These are phyloP conservation scores for Prorops nasuta DNA, from an alignment of 1,140 invertebrate genomes.

Conservation along the genomic window DNA sequence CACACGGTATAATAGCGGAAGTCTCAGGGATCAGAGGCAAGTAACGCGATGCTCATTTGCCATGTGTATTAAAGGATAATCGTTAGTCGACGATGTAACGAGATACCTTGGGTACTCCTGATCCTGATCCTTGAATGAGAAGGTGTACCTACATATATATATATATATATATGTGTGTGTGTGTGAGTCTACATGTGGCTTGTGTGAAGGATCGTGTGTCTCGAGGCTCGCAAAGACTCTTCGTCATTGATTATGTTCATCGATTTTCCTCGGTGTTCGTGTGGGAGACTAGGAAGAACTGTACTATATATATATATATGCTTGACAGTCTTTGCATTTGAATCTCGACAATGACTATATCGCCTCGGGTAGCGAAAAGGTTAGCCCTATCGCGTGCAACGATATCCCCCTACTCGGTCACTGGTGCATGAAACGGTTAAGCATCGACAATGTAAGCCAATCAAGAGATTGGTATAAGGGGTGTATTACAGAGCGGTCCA, in stretches of 20 bases:
- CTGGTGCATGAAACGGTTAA: constrained; percentile 58
- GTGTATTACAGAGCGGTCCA: constrained; percentile 34
- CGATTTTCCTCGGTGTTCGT: not conserved
- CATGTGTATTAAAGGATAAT: constrained; percentile 49
- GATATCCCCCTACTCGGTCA: constrained; percentile 51
- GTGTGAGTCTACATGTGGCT: too few species aligned
- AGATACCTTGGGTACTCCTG: constrained; percentile 41
- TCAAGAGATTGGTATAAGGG: constrained; percentile 45
- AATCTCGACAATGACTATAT: constrained; percentile 30
- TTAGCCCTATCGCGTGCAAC: constrained; percentile 54
- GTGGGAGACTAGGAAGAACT: too few species aligned
- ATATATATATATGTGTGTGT: too few species aligned
- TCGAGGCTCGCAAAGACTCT: too few species aligned
- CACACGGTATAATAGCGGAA: too few species aligned
- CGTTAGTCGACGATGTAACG: constrained; percentile 46
- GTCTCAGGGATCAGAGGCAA: too few species aligned
- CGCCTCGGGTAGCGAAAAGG: constrained; percentile 39
- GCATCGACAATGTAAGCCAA: constrained; percentile 58
- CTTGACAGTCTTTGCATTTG: constrained; percentile 27
- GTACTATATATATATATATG: too few species aligned
- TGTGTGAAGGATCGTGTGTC: too few species aligned
- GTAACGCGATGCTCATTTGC: constrained; percentile 47
- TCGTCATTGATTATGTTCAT: not conserved
- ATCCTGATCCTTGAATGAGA: constrained; percentile 47
- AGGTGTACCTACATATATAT: too few species aligned